phyloP scores from a whole-genome alignment of 2,888 invertebrate species.

The Calameuta pallipes region DNA sequence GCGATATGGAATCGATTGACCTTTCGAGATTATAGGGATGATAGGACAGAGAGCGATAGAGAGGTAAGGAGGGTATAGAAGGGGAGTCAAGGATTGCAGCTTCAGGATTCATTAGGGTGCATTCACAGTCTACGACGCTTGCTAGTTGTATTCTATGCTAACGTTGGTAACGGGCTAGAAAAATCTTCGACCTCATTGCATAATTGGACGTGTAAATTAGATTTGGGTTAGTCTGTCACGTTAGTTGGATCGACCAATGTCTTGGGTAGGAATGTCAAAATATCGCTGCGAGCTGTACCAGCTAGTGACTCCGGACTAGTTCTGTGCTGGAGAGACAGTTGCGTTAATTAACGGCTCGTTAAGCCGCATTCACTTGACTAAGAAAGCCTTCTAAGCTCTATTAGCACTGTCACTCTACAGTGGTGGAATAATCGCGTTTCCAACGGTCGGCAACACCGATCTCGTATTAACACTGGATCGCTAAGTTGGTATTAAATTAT shows the following conservation, averaged over 20 bases:
- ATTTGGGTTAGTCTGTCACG: not conserved
- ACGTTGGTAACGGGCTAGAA: not conserved
- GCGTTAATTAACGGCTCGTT: not conserved
- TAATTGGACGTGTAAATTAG: not conserved
- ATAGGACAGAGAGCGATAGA: not conserved
- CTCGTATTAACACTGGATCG: not conserved
- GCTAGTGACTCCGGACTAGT: not conserved
- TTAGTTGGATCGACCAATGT: not conserved
- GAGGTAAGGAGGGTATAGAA: not conserved
- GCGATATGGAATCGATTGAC: not conserved
- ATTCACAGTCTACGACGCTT: not conserved
- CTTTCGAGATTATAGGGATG: not conserved
- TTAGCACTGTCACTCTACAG: not conserved
- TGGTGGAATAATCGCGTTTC: not conserved
- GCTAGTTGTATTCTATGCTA: not conserved
- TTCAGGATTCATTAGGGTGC: not conserved
- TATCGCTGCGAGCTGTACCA: not conserved
- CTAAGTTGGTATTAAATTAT: not conserved
- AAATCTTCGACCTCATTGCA: not conserved
- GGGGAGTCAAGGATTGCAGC: not conserved
- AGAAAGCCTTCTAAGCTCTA: not conserved
- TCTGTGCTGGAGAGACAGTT: not conserved
- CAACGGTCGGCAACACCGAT: not conserved
- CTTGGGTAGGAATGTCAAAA: not conserved
- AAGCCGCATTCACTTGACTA: not conserved